A percentile compares a stretch with the other conserved stretches of the same genome.
Evolutionary conservation across 2,113 vertebrate genomes (phyloP).

Genomic region (Grus americana): DNA sequence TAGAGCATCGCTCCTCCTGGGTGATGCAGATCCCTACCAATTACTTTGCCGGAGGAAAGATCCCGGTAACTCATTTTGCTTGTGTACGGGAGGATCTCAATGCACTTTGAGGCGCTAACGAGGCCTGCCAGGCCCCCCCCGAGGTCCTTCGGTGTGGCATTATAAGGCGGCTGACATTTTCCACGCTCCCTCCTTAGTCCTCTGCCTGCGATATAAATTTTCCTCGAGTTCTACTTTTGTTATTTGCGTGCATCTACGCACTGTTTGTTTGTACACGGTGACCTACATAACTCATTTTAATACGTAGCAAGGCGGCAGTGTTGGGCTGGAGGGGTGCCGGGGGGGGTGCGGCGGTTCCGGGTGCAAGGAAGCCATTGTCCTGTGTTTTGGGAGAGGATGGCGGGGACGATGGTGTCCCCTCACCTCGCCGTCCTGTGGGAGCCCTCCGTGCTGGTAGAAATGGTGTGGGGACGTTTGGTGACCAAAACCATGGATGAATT

Average conservation of each 20-base stretch:
- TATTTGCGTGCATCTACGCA: not conserved
- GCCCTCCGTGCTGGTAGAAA: not conserved
- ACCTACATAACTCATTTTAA: conserved; percentile 43
- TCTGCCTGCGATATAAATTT: not conserved
- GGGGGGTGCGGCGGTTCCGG: not conserved
- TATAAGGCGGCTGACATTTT: conserved; percentile 14
- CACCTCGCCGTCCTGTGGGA: not conserved
- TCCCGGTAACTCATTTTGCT: not conserved
- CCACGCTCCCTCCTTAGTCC: not conserved
- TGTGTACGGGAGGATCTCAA: not conserved
- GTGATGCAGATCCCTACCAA: not conserved
- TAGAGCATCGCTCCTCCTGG: rapidly evolving
- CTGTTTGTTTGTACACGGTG: not conserved
- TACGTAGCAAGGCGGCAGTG: not conserved
- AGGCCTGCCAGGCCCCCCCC: not conserved
- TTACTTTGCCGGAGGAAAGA: not conserved
- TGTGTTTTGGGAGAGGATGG: not conserved
- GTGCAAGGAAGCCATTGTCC: not conserved
- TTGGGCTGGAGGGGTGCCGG: not conserved
- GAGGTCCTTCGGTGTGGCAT: not conserved
- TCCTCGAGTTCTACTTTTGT: not conserved
- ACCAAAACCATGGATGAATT: not conserved
- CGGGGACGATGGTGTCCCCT: not conserved
- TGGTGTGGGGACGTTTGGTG: not conserved
- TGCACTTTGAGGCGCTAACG: rapidly evolving